These are phyloP conservation scores for Chalcosyrphus nemorum DNA, from an alignment of 2,888 invertebrate species.

Conservation along the genomic window DNA sequence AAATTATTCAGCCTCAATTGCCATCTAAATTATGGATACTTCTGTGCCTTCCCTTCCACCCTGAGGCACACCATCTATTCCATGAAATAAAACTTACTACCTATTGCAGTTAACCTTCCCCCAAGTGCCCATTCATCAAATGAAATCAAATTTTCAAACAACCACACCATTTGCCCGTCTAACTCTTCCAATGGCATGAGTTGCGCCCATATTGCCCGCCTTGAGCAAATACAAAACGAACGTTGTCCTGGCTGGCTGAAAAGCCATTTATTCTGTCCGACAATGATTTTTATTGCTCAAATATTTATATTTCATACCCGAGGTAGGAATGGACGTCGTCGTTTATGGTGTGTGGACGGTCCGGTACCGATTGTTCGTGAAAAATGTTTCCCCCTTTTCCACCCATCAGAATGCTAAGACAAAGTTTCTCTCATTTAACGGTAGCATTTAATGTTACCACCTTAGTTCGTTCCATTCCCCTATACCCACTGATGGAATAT, in stretches of 20 bases:
- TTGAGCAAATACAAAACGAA: conserved; percentile 10
- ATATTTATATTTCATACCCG: conserved; percentile 58
- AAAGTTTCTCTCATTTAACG: conserved; percentile 52
- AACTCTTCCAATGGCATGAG: neutral
- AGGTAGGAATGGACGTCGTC: neutral
- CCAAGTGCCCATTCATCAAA: conserved; percentile 57
- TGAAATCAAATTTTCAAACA: conserved; percentile 46
- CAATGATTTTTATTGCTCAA: conserved; percentile 64
- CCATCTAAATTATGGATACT: neutral
- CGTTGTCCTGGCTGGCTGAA: conserved; percentile 31
- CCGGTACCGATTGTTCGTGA: neutral
- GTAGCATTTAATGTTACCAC: conserved; percentile 31
- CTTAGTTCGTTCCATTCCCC: neutral
- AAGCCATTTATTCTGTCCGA: conserved; percentile 50
- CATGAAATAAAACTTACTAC: conserved; percentile 27
- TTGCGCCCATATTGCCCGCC: neutral
- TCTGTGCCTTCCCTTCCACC: neutral
- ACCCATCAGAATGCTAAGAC: neutral
- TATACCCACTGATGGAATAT: neutral
- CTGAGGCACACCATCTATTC: neutral
- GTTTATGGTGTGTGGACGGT: conserved; percentile 1
- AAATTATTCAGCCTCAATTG: conserved; percentile 17
- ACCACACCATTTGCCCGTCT: neutral
- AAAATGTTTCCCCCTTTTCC: no score
- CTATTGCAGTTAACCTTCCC: conserved; percentile 53